Base-by-base conservation (phyloP, 2,113 vertebrate genomes). In the Oncorhynchus tshawytscha region DNA sequence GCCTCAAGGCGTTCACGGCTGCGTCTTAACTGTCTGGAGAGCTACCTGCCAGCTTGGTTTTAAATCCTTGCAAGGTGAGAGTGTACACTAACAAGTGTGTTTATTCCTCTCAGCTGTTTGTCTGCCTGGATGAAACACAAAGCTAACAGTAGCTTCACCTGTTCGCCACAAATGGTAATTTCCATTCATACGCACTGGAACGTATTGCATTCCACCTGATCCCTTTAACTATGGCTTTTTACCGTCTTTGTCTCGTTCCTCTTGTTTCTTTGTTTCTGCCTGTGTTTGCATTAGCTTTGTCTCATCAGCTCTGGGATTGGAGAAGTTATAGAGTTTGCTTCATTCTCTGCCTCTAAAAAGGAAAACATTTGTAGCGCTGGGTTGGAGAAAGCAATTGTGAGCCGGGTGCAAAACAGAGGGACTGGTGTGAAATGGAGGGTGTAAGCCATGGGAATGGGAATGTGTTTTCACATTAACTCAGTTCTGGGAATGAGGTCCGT, bases 1-100 rank as follows among this genome's bases (percentile, higher is more conserved):
- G 81, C 75, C 72, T n/a, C 29, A 22, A 31, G 72, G 49, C 60
- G 54, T 75, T 78, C 72, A 25, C 20, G 18, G 34, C 8, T 31
- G 15, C 18, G 18, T 70, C 74, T 75, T 59, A 34, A 75, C 54
- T 64, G 51, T 57, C 72, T 49, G 25, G 59, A 57, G 70, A 73
- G 68, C 45, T 45, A 34, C 48, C n/a, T 72, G 54, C 70, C 22
- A 71, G 81, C 34, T 73, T 76, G 51, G 16, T 8, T 68, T 54
- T 73, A 64, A 79, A 70, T 74, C 81, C 74, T 67, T 67, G 57
- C 18, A 57, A 74, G 74, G 73, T 73, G 74, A 76, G 25, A 80
- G 70, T 62, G 60, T 74, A 65, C 71, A 25, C 71, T 71, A 78
- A 74, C 74, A 75, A 75, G 82, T 78, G 69, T 79, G 75, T 77